Conservation (phyloP, 1,140 invertebrate genomes). For the Drosophila hydei region DNA sequence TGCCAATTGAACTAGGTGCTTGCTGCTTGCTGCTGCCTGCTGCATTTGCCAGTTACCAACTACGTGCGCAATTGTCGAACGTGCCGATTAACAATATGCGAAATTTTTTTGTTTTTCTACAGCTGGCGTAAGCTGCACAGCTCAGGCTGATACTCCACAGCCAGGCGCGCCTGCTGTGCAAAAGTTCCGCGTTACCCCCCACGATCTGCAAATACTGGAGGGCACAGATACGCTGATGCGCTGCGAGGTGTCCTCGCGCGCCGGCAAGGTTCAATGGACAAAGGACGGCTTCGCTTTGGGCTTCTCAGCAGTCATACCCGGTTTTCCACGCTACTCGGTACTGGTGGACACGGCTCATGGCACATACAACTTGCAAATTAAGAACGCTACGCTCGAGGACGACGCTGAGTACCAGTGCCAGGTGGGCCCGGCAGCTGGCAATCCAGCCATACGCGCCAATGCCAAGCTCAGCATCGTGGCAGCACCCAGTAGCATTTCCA, state of each 20-base stretch:
- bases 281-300: conserved; percentile 97
- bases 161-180: conserved; percentile 84
- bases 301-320: conserved; percentile 91
- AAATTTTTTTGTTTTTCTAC: conserved; percentile 34
- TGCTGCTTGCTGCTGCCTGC: conserved; percentile 44
- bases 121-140: conserved; percentile 44
- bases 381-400: conserved; percentile 92
- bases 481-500: conserved; percentile 93
- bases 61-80: conserved; percentile 79
- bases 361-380: conserved; percentile 93
- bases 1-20: conserved; percentile 67
- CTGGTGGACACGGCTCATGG: conserved; percentile 91
- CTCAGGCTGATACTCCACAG: conserved; percentile 5
- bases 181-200: conserved; percentile 91
- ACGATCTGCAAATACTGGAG: conserved; percentile 91
- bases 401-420: conserved; percentile 97
- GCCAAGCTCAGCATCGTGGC: conserved; percentile 94
- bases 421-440: conserved; percentile 90
- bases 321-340: conserved; percentile 93
- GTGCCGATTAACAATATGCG: conserved; percentile 74
- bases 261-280: conserved; percentile 95
- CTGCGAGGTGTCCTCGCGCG: conserved; percentile 92
- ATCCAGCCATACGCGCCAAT: conserved; percentile 93
- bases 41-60: conserved; percentile 77
- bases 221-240: conserved; percentile 91